Percentiles rank a stretch among this genome's conserved stretches.
These are phyloP conservation scores for Sus cebifrons DNA, from an alignment of 2,797 vertebrate species.

Conservation along the genomic window DNA sequence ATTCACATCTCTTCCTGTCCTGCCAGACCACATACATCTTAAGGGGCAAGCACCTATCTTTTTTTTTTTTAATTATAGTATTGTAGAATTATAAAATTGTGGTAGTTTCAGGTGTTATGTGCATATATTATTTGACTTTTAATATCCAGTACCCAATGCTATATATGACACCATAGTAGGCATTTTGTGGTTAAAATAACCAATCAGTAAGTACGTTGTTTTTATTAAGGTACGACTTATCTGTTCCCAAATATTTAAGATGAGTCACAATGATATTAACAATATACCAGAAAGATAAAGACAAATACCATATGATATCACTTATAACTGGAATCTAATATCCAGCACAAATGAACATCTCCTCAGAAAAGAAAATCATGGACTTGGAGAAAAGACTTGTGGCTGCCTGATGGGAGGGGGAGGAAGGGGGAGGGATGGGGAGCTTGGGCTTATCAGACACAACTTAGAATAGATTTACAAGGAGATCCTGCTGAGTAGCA, in stretches of 20 bases:
- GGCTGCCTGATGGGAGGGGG: too few species aligned
- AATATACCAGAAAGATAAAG: not conserved
- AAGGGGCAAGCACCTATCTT: not conserved
- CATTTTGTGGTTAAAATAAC: not conserved
- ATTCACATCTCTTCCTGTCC: not conserved
- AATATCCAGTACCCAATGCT: not conserved
- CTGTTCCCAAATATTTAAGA: not conserved
- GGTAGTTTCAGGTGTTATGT: not conserved
- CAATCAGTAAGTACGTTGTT: not conserved
- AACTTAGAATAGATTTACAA: too few species aligned
- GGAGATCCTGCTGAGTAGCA: too few species aligned
- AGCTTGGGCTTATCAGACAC: too few species aligned
- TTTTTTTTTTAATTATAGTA: not conserved
- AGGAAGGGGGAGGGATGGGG: too few species aligned
- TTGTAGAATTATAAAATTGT: not conserved
- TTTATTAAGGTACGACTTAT: not conserved
- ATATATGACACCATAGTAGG: not conserved
- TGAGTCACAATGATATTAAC: not conserved
- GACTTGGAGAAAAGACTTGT: too few species aligned
- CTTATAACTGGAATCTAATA: too few species aligned
- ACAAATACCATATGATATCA: too few species aligned
- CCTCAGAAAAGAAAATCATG: too few species aligned
- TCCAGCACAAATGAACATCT: too few species aligned
- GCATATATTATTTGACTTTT: conserved; percentile 34
- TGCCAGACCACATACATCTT: not conserved